Percentiles rank a stretch among this genome's conserved stretches.
These are phyloP conservation scores for Theocolax elegans DNA, from an alignment of 1,140 invertebrate genomes.

Conservation along the genomic window DNA sequence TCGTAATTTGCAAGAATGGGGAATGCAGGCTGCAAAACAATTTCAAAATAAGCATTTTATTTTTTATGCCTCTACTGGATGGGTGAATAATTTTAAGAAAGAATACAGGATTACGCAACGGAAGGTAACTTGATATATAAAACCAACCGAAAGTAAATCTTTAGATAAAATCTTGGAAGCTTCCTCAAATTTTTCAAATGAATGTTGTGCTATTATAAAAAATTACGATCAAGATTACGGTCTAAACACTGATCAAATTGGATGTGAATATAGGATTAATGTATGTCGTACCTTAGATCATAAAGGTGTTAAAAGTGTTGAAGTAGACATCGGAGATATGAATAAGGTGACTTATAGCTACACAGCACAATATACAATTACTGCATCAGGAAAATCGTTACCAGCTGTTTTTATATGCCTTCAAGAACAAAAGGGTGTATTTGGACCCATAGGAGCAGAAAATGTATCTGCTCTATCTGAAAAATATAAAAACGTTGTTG, in stretches of 20 bases:
- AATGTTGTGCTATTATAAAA: not conserved
- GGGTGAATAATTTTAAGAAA: slow-evolving; percentile 45
- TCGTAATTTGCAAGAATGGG: slow-evolving; percentile 43
- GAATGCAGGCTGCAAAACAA: slow-evolving; percentile 38
- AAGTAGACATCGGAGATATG: not conserved
- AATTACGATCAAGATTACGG: not conserved
- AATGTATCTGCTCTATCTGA: not conserved
- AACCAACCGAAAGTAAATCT: slow-evolving; percentile 42
- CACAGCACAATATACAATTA: not conserved
- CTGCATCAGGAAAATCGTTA: not conserved
- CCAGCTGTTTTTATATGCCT: too few species aligned
- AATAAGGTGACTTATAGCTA: too few species aligned
- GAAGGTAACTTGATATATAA: slow-evolving; percentile 46
- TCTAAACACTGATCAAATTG: slow-evolving; percentile 38
- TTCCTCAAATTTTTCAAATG: slow-evolving; percentile 1
- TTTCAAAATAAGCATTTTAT: slow-evolving; percentile 16
- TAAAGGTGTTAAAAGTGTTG: not conserved
- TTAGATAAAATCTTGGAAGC: slow-evolving; percentile 21
- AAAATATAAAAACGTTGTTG: not conserved
- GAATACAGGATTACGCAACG: slow-evolving; percentile 41
- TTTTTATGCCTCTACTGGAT: slow-evolving; percentile 41
- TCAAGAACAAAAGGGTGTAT: slow-evolving; percentile 6
- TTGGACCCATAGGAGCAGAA: slow-evolving; percentile 9
- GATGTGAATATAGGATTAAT: too few species aligned
- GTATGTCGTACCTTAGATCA: too few species aligned